Evolutionary conservation across 1,140 invertebrate species (phyloP), one percentile per base, ranked within the genome.

Genomic region (Galendromus occidentalis): DNA sequence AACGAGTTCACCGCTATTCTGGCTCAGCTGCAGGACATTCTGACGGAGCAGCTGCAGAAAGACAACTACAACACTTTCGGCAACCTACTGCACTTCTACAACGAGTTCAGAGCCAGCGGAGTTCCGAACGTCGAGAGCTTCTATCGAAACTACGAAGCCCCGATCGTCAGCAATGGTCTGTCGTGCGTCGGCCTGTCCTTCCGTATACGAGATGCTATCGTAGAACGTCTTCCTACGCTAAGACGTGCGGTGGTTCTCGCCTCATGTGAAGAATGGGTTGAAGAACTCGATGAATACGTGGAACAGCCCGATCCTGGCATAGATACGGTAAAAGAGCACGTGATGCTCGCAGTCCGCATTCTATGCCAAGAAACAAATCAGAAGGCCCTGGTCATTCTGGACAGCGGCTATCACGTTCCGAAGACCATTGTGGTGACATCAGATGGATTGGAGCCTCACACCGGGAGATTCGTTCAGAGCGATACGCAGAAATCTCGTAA

Each of bases 391-490:
- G 75, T 91, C 73, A 79, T 92, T 2, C 80, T 89, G 18, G 89
- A 92, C 77, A 87, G 88, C 0, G 90, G 90, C 7, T 93, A 92
- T 75, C 90, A 93, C 74, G 84, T 92, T 44, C 83, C 84, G 25
- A 79, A 86, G 42, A 85, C 86, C 18, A 81, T 92, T 45, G 87
- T 87, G 22, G 85, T 91, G 28, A 93, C 91, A 88, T 76, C 81
- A 22, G 89, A 92, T 74, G 79, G 84, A 63, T 76, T 78, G 29
- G 88, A 87, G 76, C 90, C 90, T 2, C 87, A 92, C 73, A 91
- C 88, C 41, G 85, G 87, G 68, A 88, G 86, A 84, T 91, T 91
- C 73, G 82, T 81, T 1, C 86, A 89, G 71, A 83, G 82, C 0
- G 82, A 87, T 69, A 85, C 87, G 71, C 74, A 79, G 2, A 78